Percentiles rank a stretch among this genome's conserved stretches.
These are phyloP conservation scores for Cosmia trapezina DNA, from an alignment of 2,888 invertebrate species.

Conservation along the genomic window DNA sequence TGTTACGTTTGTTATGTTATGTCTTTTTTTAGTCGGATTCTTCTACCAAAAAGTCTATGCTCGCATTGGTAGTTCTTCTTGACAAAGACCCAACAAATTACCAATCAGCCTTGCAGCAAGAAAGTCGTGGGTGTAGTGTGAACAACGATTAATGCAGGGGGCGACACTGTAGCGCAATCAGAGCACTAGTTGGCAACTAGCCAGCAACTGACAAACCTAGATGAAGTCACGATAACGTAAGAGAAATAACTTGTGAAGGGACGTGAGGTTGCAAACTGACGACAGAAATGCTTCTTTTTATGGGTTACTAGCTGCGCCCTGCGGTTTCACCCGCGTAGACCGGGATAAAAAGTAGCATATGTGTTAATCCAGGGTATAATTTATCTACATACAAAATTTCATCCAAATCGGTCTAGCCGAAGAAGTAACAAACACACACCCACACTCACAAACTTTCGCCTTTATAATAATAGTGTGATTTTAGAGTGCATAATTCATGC, in stretches of 20 bases:
- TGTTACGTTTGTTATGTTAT: not conserved
- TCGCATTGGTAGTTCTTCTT: not conserved
- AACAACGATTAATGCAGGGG: constrained; percentile 69
- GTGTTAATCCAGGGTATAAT: too few relatives aligned
- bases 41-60: not conserved
- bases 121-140: constrained; percentile 41
- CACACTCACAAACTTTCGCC: too few relatives aligned
- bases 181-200: constrained; percentile 66
- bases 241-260: constrained; percentile 58
- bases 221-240: constrained; percentile 64
- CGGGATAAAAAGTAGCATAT: too few relatives aligned
- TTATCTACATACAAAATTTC: too few relatives aligned
- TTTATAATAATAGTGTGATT: too few relatives aligned
- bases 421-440: too few relatives aligned
- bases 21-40: not conserved
- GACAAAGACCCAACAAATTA: constrained; percentile 15
- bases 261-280: constrained; percentile 39
- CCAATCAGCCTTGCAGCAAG: constrained; percentile 33
- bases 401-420: too few relatives aligned
- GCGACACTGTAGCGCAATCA: constrained; percentile 69
- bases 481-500: not conserved
- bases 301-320: too few relatives aligned
- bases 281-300: constrained; percentile 15
- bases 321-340: too few relatives aligned
- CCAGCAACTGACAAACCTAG: constrained; percentile 66